Evolutionary conservation across 2,797 vertebrate genomes (phyloP).

Genomic region (Rousettus madagascariensis): DNA sequence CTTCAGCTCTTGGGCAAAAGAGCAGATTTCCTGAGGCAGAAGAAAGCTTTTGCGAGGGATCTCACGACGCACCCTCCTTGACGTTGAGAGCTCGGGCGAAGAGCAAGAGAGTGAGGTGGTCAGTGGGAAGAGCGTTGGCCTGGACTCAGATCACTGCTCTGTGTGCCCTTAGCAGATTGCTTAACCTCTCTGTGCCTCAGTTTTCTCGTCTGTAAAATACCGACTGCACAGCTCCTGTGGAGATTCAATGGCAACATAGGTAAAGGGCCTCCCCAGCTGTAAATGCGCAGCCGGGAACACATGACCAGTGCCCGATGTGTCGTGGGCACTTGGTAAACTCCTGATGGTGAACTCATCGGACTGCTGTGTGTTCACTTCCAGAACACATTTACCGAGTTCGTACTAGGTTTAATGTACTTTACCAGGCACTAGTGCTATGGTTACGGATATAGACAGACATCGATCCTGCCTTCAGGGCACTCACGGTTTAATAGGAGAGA

Average conservation of each 20-base stretch:
- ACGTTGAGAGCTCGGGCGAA: neutral
- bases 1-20: neutral
- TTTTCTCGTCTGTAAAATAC: neutral
- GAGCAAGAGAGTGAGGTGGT: neutral
- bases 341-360: neutral
- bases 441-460: neutral
- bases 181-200: neutral
- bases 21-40: neutral
- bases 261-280: neutral
- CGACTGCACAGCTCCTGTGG: neutral
- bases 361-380: neutral
- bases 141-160: neutral
- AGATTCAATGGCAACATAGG: neutral
- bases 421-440: neutral
- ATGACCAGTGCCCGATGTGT: neutral
- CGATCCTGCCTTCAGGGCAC: neutral
- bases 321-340: neutral
- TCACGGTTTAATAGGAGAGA: neutral
- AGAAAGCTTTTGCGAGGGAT: neutral
- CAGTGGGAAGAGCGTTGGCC: neutral
- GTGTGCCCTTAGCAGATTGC: neutral
- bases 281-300: neutral
- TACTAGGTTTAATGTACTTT: neutral
- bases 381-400: neutral
- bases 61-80: neutral